These are phyloP conservation scores for Silurus aristotelis DNA, from an alignment of 2,797 vertebrate genomes.

Conservation along the genomic window DNA sequence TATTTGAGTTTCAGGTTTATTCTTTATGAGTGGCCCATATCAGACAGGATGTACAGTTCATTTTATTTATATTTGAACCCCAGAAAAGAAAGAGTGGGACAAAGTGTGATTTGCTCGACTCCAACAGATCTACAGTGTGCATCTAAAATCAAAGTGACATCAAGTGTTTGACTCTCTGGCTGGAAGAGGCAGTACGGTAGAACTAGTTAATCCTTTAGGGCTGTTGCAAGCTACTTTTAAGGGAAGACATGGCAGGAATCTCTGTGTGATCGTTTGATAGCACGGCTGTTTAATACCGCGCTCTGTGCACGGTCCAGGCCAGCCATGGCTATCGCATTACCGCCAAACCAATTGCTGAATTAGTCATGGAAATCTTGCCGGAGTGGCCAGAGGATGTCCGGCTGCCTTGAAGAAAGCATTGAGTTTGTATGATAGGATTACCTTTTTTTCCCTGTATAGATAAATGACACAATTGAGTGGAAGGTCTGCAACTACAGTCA, in stretches of 20 bases:
- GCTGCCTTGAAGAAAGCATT: slow-evolving; percentile 40
- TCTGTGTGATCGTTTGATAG: slow-evolving; percentile 55
- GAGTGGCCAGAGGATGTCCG: slow-evolving; percentile 61
- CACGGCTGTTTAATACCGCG: slow-evolving; percentile 55
- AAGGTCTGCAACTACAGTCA: slow-evolving; percentile 50
- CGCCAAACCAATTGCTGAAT: slow-evolving; percentile 66
- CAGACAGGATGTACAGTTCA: too few species aligned
- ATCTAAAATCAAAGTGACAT: slow-evolving; percentile 46
- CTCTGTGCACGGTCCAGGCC: slow-evolving; percentile 58
- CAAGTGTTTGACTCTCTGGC: slow-evolving; percentile 1
- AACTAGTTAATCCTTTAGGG: slow-evolving; percentile 59
- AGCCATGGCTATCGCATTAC: slow-evolving; percentile 69
- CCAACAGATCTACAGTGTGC: slow-evolving; percentile 34
- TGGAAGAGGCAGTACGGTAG: slow-evolving; percentile 29
- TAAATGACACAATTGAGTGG: slow-evolving; percentile 45
- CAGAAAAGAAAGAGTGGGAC: neutral
- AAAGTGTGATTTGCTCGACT: slow-evolving; percentile 57
- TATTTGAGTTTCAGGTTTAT: neutral
- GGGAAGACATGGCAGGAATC: slow-evolving; percentile 66
- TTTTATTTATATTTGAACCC: too few species aligned
- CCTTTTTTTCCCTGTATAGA: slow-evolving; percentile 42
- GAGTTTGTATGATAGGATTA: slow-evolving; percentile 48
- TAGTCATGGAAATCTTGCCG: slow-evolving; percentile 73
- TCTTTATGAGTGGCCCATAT: too few species aligned
- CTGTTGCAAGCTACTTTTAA: slow-evolving; percentile 60